Base-by-base conservation (phyloP, 2,113 vertebrate genomes). In the Agapornis roseicollis region DNA sequence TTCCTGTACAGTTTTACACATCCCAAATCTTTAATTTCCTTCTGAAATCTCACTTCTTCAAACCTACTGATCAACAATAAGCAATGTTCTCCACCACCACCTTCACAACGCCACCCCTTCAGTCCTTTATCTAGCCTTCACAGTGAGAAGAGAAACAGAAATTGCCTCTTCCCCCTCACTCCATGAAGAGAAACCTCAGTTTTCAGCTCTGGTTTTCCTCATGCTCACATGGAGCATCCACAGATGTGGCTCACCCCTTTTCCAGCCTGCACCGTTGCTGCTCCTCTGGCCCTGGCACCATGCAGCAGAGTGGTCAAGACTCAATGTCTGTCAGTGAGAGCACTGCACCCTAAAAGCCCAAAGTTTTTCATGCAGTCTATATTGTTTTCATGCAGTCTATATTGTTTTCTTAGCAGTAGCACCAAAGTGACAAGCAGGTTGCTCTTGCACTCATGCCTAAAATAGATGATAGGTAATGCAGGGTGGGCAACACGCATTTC, bases 181-280 rank as follows among this genome's bases (percentile, higher is more conserved):
- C 22, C 20, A 9, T 64, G 42, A 27, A 71, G 19, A 64, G 23
- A 84, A 74, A 46, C 4, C 33, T 79, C 33, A 16, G 8, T 86
- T 70, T 78, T 41, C 47, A 78, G 5, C 23, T 84, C 29, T 8
- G 1, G 2, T 37, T 90, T 58, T 25, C 29, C 61, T 76, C 27
- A 27, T 37, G 24, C 33, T 88, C n/a, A 80, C 66, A 70, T 42
- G 29, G 14, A 71, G 39, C 25, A 52, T 33, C n/a, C 53, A 25
- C 0, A 46, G 27, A 55, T 0, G 1, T 31, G 27, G 27, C 11
- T 60, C 47, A 20, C 6, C 10, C 20, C 17, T 83, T 39, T 60
- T 83, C n/a, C 58, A 68, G 10, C 14, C 70, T 41, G 2, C 7
- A 17, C 11, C 0, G 0, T 27, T 0, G 0, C 27, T 71, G 23